phyloP scores from a whole-genome alignment of 1,140 invertebrate species.

The Anastrepha ludens region DNA sequence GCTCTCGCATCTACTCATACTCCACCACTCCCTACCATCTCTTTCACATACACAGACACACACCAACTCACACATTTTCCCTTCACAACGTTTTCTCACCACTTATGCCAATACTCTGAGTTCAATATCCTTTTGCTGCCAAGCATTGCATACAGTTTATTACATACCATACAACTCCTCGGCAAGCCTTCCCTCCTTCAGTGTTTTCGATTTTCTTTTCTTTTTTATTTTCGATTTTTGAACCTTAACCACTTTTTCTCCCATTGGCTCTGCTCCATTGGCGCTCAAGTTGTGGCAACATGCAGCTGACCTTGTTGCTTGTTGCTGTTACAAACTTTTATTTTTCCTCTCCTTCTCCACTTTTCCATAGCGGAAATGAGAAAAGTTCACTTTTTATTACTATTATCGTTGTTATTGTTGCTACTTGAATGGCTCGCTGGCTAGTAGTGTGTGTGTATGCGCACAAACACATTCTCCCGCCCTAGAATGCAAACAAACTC shows the following conservation, averaged over 20 bases:
- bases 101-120: slow-evolving; percentile 13
- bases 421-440: not conserved
- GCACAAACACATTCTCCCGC: not conserved
- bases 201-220: too few relatives aligned
- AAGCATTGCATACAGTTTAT: not conserved
- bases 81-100: not conserved
- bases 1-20: too few relatives aligned
- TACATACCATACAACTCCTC: not conserved
- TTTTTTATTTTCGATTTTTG: too few relatives aligned
- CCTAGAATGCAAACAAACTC: not conserved
- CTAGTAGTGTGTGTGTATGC: not conserved
- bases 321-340: slow-evolving; percentile 39
- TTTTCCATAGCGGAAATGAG: slow-evolving; percentile 27
- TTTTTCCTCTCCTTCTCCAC: not conserved
- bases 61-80: not conserved
- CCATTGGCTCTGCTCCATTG: not conserved
- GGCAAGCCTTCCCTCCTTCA: too few relatives aligned
- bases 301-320: slow-evolving; percentile 40
- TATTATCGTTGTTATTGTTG: slow-evolving; percentile 29
- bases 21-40: not conserved
- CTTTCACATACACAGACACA: too few relatives aligned
- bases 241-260: too few relatives aligned
- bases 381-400: slow-evolving; percentile 44
- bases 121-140: slow-evolving; percentile 2
- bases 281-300: slow-evolving; percentile 13